Evolutionary conservation across 2,888 invertebrate species (phyloP), one percentile per base, ranked within the genome.

Genomic region (Entomobrya multifasciata): DNA sequence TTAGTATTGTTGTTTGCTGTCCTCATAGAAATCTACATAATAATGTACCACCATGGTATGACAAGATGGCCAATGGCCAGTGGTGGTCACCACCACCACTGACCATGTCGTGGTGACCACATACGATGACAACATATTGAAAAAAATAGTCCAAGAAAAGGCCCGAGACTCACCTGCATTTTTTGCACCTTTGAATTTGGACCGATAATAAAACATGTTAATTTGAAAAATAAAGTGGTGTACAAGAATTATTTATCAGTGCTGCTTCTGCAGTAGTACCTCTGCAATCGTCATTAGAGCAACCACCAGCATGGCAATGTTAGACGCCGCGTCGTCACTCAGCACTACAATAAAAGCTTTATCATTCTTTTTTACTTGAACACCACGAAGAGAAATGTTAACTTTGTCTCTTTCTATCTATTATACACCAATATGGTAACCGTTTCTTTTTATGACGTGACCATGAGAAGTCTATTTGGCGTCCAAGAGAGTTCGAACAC

Each of bases 391-490:
- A 49, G 49, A 49, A 11, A 11, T 15, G 49, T 49, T 2, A 17
- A 10, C 8, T n/a, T 36, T 36, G 4, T 36, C 36, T 36, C 36
- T 8, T 6, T 36, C 36, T 70, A 17, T 36, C 41, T 62, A 25
- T 62, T 47, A 30, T 17, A 25, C 36, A 47, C 83, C 65, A 65
- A 74, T 83, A 83, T 83, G 83, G 83, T 76, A 62, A 83, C 36
- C 76, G 15, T 27, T 57, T 4, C 36, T 36, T 36, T n/a, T 36
- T 36, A 8, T 36, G 36, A 8, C 36, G 25, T 83, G 83, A 65
- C 83, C 83, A 83, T 76, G 83, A 76, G 36, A 62, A 83, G 36
- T 55, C 76, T 65, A 76, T 65, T 76, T 76, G 76, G 65, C 60
- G 72, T 72, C 76, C 83, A 65, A 62, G 15, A 47, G 22, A 15